These are phyloP conservation scores for Campylomormyrus tamandua DNA, from an alignment of 2,113 vertebrate genomes.

Conservation along the genomic window DNA sequence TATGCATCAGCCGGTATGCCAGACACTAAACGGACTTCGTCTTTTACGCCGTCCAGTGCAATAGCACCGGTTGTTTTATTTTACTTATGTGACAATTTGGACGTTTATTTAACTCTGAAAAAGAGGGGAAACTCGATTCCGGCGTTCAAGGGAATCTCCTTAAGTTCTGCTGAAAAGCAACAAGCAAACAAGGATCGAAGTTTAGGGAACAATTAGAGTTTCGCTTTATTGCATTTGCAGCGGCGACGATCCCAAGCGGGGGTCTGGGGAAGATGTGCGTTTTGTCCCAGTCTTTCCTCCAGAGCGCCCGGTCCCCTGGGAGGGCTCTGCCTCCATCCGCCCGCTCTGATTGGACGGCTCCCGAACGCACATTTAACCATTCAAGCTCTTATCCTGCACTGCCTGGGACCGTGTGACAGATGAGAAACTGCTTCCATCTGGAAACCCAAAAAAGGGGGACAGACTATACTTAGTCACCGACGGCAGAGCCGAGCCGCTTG, in stretches of 20 bases:
- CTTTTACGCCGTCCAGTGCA: not conserved
- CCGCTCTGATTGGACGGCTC: slow-evolving; percentile 38
- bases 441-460: slow-evolving; percentile 29
- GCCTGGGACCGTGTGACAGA: slow-evolving; percentile 35
- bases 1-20: not conserved
- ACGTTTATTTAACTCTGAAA: not conserved
- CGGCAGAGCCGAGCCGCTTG: slow-evolving; percentile 29
- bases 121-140: not conserved
- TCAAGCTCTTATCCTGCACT: slow-evolving; percentile 28
- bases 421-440: slow-evolving; percentile 44
- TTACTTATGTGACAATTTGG: not conserved
- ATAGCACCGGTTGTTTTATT: not conserved
- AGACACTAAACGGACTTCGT: not conserved
- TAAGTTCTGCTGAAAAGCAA: not conserved
- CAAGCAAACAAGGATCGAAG: not conserved
- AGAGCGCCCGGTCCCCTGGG: slow-evolving; percentile 26
- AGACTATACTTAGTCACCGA: slow-evolving; percentile 31
- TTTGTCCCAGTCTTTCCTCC: slow-evolving; percentile 16
- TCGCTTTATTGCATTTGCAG: not conserved
- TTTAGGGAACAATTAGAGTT: not conserved
- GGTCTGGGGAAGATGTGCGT: slow-evolving; percentile 6
- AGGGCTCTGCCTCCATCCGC: slow-evolving; percentile 34
- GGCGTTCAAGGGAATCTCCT: not conserved
- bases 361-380: slow-evolving; percentile 36
- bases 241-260: not conserved